phyloP scores from a whole-genome alignment of 2,888 invertebrate genomes.

The Psylliodes chrysocephalus region DNA sequence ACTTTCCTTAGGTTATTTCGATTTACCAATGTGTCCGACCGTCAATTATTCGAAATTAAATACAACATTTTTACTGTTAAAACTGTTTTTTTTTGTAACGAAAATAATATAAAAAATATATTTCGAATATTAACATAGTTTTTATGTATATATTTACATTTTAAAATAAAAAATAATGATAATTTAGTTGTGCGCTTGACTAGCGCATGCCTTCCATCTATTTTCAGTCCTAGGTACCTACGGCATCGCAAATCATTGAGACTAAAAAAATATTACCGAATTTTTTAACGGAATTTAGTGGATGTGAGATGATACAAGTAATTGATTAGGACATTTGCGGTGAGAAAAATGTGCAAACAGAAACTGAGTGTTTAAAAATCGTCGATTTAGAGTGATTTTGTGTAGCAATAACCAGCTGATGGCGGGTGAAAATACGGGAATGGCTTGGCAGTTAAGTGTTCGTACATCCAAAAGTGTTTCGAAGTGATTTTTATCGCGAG shows the following conservation, averaged over 20 bases:
- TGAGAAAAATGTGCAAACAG: conserved; percentile 67
- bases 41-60: neutral
- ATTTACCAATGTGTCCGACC: neutral
- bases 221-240: conserved; percentile 76
- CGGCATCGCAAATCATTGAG: conserved; percentile 65
- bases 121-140: neutral
- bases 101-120: neutral
- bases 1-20: conserved; percentile 10
- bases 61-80: neutral
- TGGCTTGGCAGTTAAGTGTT: conserved; percentile 61
- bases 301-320: conserved; percentile 47
- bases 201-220: conserved; percentile 64
- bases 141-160: neutral
- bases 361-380: conserved; percentile 66
- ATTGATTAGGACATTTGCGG: conserved; percentile 59
- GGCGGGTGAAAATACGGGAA: conserved; percentile 65
- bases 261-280: conserved; percentile 38
- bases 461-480: conserved; percentile 52
- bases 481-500: conserved; percentile 47
- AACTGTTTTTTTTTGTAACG: neutral
- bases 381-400: conserved; percentile 68
- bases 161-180: conserved; percentile 7
- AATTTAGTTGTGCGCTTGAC: conserved; percentile 52
- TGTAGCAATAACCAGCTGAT: conserved; percentile 65
- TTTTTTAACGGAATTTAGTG: conserved; percentile 34